Base-by-base conservation (phyloP, 2,888 invertebrate species). In the Drosophila neoperkinsi region DNA sequence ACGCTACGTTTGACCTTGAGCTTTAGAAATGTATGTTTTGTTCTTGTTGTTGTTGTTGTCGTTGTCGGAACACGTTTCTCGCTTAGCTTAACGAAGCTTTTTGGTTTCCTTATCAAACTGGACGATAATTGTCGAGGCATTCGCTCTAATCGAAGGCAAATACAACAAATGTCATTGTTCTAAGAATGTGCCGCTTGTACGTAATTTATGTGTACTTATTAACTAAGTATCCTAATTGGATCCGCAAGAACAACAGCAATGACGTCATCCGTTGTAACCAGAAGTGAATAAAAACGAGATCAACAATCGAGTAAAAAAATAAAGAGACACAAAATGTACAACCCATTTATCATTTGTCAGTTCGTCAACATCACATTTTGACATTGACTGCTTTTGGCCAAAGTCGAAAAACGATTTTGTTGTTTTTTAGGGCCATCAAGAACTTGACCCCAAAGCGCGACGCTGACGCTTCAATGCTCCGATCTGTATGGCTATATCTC, bases 1-100 rank as follows among this genome's bases (percentile, higher is more conserved):
- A 88, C 88, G 88, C 90, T 90, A 80, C 76, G 73, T 74, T 74
- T 88, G 85, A 88, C 88, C 88, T 88, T 88, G 91, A 90, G 90
- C 85, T 84, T 84, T 82, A 72, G 77, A 86, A 88, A 78, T 78
- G 73, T 81, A 66, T 87, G 75, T 46, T 46, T 73, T 77, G 69
- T 53, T 82, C 58, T 43, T 46, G 13, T n/a, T n/a, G 43, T 21
- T n/a, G 6, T 72, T 61, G 62, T 60, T 63, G 49, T 72, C 70
- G 71, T 61, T 82, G 61, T 74, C 68, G 65, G 63, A 71, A 76
- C 82, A 82, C 82, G 79, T 82, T 82, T 83, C 65, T 46, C 65
- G 50, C 58, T 16, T 61, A 34, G 74, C 51, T 74, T 49, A 65
- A 66, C 59, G 65, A 57, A 49, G 60, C 36, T 66, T 77, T 77